Base-by-base conservation (phyloP, 2,888 invertebrate genomes). In the Aricia artaxerxes region DNA sequence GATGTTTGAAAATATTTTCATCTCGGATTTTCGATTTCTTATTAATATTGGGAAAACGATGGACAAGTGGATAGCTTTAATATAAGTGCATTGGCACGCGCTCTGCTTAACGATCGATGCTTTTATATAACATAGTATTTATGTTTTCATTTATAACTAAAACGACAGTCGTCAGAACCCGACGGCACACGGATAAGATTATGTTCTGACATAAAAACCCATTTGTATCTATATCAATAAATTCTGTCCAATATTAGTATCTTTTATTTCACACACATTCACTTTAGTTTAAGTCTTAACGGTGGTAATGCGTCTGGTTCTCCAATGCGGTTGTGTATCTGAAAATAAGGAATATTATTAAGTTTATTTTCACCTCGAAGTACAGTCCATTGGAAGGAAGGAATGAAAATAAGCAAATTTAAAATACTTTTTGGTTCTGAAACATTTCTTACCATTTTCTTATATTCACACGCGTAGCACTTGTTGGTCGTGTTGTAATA, bases 111-210 rank as follows among this genome's bases (percentile, higher is more conserved):
- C 83, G 85, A 86, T 85, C 86, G 87, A 82, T 86, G 91, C 91
- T 91, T 90, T 89, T 84, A 85, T 88, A 90, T 93, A 93, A 94
- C 93, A 93, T 93, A 93, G 92, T 93, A 90, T 92, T 93, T 93
- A 94, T 92, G 94, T 93, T 93, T 92, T 88, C 85, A 88, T 89
- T 91, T 91, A 90, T 90, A 91, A 91, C 89, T 89, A 61, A 49
- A 79, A 75, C 80, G 76, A 78, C 80, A 78, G 78, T 73, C 80
- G 80, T 40, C 60, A 73, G 61, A 79, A 72, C 57, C 61, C 35
- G 79, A 40, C 72, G 64, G 78, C 78, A 24, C 60, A 69, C 78
- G 72, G 53, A 78, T 85, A 82, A 86, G 85, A 85, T 84, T 82
- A 84, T 82, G 83, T 84, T 86, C 84, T 84, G 86, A 91, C 86